Evolutionary conservation across 2,797 vertebrate species (phyloP).

Genomic region (Galaxias olidus): DNA sequence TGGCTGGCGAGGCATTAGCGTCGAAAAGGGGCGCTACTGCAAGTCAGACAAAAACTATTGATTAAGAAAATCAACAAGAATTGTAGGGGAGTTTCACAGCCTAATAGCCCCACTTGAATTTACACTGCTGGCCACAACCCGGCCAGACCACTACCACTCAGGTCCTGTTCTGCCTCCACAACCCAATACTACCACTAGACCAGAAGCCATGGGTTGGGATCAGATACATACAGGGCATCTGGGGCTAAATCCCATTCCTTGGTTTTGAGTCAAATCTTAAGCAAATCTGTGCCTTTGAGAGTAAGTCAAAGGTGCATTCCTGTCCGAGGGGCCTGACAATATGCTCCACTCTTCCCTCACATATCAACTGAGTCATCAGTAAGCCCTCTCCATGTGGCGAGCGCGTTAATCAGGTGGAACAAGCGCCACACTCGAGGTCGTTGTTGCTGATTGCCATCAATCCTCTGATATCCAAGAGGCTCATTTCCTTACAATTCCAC

Average conservation of each 20-base stretch:
- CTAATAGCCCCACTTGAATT: not conserved
- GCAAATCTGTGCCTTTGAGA: too few relatives aligned
- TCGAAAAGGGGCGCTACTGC: not conserved
- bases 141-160: too few relatives aligned
- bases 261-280: too few relatives aligned
- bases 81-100: conserved; percentile 3
- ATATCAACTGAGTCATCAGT: conserved; percentile 76
- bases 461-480: conserved; percentile 70
- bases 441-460: conserved; percentile 71
- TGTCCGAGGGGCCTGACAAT: conserved; percentile 56
- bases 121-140: too few relatives aligned
- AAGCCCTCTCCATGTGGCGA: conserved; percentile 63
- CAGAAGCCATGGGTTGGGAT: not conserved
- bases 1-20: not conserved
- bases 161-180: not conserved
- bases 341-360: conserved; percentile 57
- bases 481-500: conserved; percentile 75
- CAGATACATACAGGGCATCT: not conserved
- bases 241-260: too few relatives aligned
- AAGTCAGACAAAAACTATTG: conserved; percentile 1
- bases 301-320: conserved; percentile 63
- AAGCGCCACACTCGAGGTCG: conserved; percentile 64
- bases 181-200: not conserved
- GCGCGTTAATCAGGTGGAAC: conserved; percentile 70
- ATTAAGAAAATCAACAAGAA: conserved; percentile 20